Evolutionary conservation across 2,888 invertebrate genomes (phyloP).

Genomic region (Philhelius pedissequus): DNA sequence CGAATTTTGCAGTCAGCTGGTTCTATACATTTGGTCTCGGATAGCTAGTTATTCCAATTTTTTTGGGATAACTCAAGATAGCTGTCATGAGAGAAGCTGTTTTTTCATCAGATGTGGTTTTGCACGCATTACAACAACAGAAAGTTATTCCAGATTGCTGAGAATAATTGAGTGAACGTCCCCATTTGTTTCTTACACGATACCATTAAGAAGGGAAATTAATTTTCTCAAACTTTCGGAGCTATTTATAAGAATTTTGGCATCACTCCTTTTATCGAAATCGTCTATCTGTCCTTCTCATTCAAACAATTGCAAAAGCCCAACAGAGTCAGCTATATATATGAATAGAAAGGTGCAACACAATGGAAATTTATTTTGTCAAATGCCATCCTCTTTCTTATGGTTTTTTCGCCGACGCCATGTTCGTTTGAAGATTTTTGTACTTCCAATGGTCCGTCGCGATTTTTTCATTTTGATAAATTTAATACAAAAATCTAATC

Average conservation of each 20-base stretch:
- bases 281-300: not conserved
- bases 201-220: too few species aligned
- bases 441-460: constrained; percentile 43
- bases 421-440: constrained; percentile 69
- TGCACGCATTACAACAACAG: too few species aligned
- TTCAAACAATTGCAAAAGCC: not conserved
- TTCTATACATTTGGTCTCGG: too few species aligned
- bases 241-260: not conserved
- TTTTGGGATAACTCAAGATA: too few species aligned
- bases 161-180: too few species aligned
- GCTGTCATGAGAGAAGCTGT: too few species aligned
- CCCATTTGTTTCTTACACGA: too few species aligned
- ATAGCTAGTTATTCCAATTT: too few species aligned
- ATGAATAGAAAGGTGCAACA: not conserved
- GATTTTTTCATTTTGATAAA: constrained; percentile 44
- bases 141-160: too few species aligned
- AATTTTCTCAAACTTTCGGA: too few species aligned
- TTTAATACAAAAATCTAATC: constrained; percentile 17
- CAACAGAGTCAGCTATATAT: constrained; percentile 2
- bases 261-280: constrained; percentile 4
- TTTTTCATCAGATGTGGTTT: too few species aligned
- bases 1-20: too few species aligned
- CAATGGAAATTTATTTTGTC: constrained; percentile 15
- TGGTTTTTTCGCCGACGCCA: constrained; percentile 77
- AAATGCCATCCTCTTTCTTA: constrained; percentile 13